Percentiles rank a stretch among this genome's conserved stretches.
These are phyloP conservation scores for Trichosurus vulpecula DNA, from an alignment of 2,797 vertebrate species.

Conservation along the genomic window DNA sequence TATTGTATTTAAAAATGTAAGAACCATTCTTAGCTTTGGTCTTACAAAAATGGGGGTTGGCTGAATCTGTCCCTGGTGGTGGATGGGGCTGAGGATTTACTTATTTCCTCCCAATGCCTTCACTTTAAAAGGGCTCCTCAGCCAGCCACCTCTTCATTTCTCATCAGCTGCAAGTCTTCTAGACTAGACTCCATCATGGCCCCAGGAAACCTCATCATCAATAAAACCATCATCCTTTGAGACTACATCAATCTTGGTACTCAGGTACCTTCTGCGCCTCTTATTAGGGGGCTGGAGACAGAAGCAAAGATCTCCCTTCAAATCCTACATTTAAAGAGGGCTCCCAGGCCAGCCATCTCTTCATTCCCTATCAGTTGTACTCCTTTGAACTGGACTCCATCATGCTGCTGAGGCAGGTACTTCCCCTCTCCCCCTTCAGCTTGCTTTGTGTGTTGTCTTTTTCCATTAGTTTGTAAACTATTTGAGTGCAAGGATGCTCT, in stretches of 20 bases:
- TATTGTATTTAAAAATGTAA: background rate
- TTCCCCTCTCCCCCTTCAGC: background rate
- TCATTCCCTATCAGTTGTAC: background rate
- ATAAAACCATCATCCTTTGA: background rate
- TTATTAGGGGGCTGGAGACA: background rate
- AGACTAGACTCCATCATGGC: too few species aligned
- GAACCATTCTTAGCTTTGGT: background rate
- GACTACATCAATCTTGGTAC: background rate
- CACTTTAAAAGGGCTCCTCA: background rate
- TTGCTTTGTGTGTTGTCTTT: background rate
- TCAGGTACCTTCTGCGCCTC: background rate
- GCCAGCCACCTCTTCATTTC: too few species aligned
- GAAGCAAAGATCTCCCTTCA: background rate
- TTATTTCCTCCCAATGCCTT: background rate
- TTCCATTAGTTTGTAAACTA: background rate
- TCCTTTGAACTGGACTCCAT: background rate
- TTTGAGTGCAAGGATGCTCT: background rate
- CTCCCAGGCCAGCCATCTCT: background rate
- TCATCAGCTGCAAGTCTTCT: too few species aligned
- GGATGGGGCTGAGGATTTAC: background rate
- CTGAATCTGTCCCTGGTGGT: background rate
- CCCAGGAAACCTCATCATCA: background rate
- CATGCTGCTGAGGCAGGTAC: background rate
- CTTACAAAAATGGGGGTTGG: background rate
- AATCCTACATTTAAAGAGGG: background rate